Evolutionary conservation across 2,113 vertebrate genomes (phyloP).

Genomic region (Mirza zaza): DNA sequence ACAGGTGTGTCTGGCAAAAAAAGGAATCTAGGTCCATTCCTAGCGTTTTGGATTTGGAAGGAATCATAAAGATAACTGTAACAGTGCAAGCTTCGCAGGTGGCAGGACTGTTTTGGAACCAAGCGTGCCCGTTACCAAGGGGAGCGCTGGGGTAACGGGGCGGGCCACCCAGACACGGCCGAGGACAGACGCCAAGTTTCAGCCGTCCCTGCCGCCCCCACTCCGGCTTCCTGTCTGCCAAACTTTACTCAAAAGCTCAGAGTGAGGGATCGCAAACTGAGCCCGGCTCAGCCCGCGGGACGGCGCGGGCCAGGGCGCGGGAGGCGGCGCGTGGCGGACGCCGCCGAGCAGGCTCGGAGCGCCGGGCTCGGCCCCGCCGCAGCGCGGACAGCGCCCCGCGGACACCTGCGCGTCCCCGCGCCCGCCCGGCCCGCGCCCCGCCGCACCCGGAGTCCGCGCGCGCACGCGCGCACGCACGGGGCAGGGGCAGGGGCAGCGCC

Average conservation of each 20-base stretch:
- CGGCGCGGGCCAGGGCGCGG: not conserved
- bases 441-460: not conserved
- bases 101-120: not conserved
- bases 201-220: not conserved
- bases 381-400: too few relatives aligned
- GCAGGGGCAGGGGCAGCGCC: not conserved
- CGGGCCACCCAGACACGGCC: constrained; percentile 7
- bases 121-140: not conserved
- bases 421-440: not conserved
- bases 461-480: not conserved
- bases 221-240: not conserved
- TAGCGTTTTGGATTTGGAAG: constrained; percentile 28
- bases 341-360: not conserved
- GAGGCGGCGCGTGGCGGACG: not conserved
- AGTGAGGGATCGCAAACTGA: too few relatives aligned
- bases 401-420: not conserved
- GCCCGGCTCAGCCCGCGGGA: not conserved
- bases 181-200: not conserved
- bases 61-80: not conserved
- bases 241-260: not conserved
- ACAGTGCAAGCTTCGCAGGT: not conserved
- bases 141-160: not conserved
- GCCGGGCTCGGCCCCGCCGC: not conserved
- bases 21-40: not conserved
- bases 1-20: not conserved